Evolutionary conservation across 1,140 invertebrate species (phyloP).

Genomic region (Heliconius eleuchia): DNA sequence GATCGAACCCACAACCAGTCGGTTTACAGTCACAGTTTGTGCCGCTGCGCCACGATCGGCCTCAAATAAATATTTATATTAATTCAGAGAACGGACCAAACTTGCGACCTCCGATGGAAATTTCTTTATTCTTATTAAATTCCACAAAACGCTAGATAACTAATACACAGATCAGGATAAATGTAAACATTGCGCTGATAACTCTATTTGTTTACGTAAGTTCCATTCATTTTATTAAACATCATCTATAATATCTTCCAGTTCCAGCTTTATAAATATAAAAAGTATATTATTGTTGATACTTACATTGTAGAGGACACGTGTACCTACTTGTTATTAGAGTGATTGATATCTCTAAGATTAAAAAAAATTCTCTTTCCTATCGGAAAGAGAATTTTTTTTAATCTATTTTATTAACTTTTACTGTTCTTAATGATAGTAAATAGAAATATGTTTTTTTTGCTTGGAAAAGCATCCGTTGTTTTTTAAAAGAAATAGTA

Average conservation of each 20-base stretch:
- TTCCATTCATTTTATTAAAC: slow-evolving; percentile 29
- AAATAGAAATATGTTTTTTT: neutral
- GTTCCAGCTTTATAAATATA: slow-evolving; percentile 1
- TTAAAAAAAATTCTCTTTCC: too few relatives aligned
- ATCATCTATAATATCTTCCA: slow-evolving; percentile 10
- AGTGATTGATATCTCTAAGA: too few relatives aligned
- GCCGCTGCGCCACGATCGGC: too few relatives aligned
- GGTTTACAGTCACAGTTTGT: too few relatives aligned
- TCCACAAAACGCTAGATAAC: neutral
- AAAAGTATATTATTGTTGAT: slow-evolving; percentile 17
- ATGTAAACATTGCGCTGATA: slow-evolving; percentile 28
- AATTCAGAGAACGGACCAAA: neutral
- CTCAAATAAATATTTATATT: neutral
- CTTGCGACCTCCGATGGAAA: neutral
- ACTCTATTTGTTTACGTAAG: slow-evolving; percentile 27
- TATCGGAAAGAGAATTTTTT: neutral
- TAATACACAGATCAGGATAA: slow-evolving; percentile 16
- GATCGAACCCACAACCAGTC: too few relatives aligned
- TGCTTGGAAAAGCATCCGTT: too few relatives aligned
- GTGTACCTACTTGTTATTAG: slow-evolving; percentile 19
- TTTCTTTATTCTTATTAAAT: neutral
- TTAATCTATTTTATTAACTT: neutral
- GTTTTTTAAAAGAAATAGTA: too few relatives aligned
- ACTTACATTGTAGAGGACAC: slow-evolving; percentile 22
- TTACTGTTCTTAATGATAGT: neutral